Percentiles rank a stretch among this genome's conserved stretches.
Conservation (phyloP, 2,888 invertebrate species). For the Clitarchus hookeri region DNA sequence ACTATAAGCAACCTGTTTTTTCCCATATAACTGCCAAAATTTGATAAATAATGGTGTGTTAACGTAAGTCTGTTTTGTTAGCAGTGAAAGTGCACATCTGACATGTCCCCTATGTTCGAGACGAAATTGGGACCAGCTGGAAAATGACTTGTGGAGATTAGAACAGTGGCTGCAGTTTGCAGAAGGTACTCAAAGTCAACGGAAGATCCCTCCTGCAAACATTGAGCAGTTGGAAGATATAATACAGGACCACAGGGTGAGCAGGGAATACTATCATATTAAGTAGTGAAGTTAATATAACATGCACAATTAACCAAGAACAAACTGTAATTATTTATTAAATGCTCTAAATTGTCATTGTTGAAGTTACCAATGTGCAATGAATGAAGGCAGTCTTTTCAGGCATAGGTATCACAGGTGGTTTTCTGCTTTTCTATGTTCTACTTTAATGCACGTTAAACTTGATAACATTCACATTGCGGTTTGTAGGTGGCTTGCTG, state of each 20-base stretch:
- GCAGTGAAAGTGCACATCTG: slow-evolving; percentile 74
- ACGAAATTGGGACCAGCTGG: slow-evolving; percentile 86
- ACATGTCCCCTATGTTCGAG: slow-evolving; percentile 87
- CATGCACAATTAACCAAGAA: not conserved
- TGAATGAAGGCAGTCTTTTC: no score
- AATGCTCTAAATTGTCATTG: no score
- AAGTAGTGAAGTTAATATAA: slow-evolving; percentile 4
- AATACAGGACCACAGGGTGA: slow-evolving; percentile 73
- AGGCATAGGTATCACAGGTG: no score
- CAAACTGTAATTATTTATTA: no score
- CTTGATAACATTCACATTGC: no score
- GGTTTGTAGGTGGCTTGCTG: no score
- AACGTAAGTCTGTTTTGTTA: slow-evolving; percentile 36
- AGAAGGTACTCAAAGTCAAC: slow-evolving; percentile 75
- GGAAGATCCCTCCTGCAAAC: slow-evolving; percentile 67
- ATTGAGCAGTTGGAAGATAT: slow-evolving; percentile 84
- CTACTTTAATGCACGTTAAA: no score
- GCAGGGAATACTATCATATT: slow-evolving; percentile 16
- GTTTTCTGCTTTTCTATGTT: no score
- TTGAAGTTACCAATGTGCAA: no score
- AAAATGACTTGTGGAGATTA: slow-evolving; percentile 87
- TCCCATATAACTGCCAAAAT: no score
- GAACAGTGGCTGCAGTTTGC: slow-evolving; percentile 90
- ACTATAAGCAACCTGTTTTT: no score
- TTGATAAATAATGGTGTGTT: not conserved